These are phyloP conservation scores for Proterorhinus semilunaris DNA, from an alignment of 2,113 vertebrate species.

Conservation along the genomic window DNA sequence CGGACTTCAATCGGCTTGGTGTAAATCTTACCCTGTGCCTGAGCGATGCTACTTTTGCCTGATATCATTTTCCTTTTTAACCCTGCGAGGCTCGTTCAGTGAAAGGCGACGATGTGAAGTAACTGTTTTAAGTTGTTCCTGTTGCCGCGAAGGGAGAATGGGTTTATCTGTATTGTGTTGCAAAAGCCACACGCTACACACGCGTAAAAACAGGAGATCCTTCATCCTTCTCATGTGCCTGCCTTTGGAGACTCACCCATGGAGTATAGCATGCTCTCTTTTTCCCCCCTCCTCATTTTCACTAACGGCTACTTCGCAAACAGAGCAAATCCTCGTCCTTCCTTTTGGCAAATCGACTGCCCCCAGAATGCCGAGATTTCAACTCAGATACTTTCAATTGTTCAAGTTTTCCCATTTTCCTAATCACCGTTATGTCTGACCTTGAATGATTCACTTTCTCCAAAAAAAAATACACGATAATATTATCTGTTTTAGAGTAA, in stretches of 20 bases:
- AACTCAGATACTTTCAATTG: background rate
- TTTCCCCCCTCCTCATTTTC: background rate
- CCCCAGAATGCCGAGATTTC: background rate
- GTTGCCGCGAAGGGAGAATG: background rate
- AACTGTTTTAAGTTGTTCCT: slow-evolving; percentile 2
- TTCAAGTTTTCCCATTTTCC: background rate
- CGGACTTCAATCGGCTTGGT: slow-evolving; percentile 12
- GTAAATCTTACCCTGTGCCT: slow-evolving; percentile 29
- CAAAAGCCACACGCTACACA: background rate
- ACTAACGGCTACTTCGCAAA: background rate
- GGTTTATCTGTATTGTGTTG: background rate
- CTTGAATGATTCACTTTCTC: too few relatives aligned
- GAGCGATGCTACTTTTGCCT: slow-evolving; percentile 52
- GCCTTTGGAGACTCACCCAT: background rate
- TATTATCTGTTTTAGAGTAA: too few relatives aligned
- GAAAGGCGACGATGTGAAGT: slow-evolving; percentile 8
- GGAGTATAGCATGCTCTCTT: background rate
- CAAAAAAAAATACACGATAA: too few relatives aligned
- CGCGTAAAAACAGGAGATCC: background rate
- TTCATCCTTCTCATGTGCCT: background rate
- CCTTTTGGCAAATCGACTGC: background rate
- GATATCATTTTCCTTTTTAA: slow-evolving; percentile 33
- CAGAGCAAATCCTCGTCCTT: background rate
- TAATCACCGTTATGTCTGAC: background rate
- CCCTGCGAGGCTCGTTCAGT: slow-evolving; percentile 9